Conservation (phyloP, 2,888 invertebrate genomes). For the Ormyrus thymus region DNA sequence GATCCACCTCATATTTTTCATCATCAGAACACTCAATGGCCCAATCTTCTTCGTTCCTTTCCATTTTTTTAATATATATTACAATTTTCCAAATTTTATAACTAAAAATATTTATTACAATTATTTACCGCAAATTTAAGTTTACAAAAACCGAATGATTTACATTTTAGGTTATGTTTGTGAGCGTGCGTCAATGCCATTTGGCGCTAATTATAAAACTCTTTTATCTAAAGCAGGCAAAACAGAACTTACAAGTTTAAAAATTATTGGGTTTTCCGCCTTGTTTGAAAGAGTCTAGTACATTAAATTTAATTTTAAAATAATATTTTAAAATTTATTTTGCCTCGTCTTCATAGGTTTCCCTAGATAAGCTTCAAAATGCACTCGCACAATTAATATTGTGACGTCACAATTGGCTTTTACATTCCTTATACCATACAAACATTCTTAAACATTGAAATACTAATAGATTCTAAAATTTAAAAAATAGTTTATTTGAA, state of each 20-base stretch:
- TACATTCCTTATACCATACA: no score
- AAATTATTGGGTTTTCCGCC: neutral
- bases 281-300: neutral
- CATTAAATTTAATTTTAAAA: neutral
- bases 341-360: neutral
- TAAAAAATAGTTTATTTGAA: neutral
- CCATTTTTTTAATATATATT: constrained; percentile 61
- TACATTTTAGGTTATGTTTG: constrained; percentile 53
- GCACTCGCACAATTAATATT: no score
- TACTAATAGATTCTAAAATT: no score
- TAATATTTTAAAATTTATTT: neutral
- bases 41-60: constrained; percentile 78
- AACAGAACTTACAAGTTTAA: constrained; percentile 8
- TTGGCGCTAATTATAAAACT: constrained; percentile 23
- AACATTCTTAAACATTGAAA: no score
- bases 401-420: no score
- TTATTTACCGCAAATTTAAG: constrained; percentile 32
- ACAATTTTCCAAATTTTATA: constrained; percentile 5
- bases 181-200: constrained; percentile 30
- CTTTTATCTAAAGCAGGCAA: constrained; percentile 27
- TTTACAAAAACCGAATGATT: constrained; percentile 36
- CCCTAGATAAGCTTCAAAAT: no score
- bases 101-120: constrained; percentile 27
- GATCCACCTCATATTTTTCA: constrained; percentile 75
- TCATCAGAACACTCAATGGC: constrained; percentile 82